Conservation (phyloP, 2,888 invertebrate species). For the Synanthedon formicaeformis region DNA sequence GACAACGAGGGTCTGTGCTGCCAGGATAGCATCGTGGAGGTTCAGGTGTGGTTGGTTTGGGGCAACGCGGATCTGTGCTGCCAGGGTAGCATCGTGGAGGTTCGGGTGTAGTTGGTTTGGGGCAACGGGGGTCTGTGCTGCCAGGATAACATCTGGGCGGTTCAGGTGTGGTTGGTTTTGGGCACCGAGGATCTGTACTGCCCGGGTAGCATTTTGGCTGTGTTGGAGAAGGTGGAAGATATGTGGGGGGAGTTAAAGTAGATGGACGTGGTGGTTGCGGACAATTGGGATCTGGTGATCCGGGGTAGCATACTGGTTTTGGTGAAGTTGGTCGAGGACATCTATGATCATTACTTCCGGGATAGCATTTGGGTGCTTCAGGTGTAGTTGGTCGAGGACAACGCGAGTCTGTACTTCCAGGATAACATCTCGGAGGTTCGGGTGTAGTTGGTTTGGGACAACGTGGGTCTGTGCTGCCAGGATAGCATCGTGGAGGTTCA, state of each 20-base stretch:
- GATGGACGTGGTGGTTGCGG: constrained; percentile 16
- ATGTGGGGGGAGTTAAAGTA: constrained; percentile 2
- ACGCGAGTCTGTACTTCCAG: no score
- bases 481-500: constrained; percentile 7
- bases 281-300: constrained; percentile 25
- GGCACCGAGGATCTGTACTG: constrained; percentile 24
- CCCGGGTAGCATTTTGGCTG: constrained; percentile 21
- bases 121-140: constrained; percentile 17
- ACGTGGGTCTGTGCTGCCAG: no score
- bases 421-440: no score
- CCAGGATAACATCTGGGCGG: constrained; percentile 17
- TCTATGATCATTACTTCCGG: constrained; percentile 18
- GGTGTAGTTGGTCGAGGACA: constrained; percentile 5
- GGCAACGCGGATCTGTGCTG: constrained; percentile 24
- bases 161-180: constrained; percentile 20
- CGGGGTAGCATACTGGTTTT: constrained; percentile 16
- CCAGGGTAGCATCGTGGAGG: constrained; percentile 13
- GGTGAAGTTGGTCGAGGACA: constrained; percentile 19
- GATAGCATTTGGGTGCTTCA: constrained; percentile 14
- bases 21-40: constrained; percentile 17
- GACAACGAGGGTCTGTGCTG: constrained; percentile 10
- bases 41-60: constrained; percentile 11
- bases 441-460: no score
- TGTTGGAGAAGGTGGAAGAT: constrained; percentile 1
- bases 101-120: constrained; percentile 19